phyloP scores from a whole-genome alignment of 2,113 vertebrate species.

The Oreotragus oreotragus region DNA sequence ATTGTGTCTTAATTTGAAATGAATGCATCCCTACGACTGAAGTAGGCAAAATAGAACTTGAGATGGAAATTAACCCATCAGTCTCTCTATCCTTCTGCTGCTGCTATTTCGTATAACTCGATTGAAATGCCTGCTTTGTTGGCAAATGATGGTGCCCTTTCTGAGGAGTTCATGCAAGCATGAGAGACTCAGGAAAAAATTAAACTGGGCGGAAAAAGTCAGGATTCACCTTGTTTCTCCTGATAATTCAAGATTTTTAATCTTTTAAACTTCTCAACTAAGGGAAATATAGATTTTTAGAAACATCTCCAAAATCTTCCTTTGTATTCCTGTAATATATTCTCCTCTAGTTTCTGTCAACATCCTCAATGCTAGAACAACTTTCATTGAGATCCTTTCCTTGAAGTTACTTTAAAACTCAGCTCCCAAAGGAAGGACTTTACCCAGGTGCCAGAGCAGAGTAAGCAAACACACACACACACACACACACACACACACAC shows the following conservation, averaged over 20 bases:
- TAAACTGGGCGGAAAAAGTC: neutral
- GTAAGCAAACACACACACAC: neutral
- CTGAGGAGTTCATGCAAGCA: neutral
- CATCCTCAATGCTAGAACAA: neutral
- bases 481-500: rapidly evolving
- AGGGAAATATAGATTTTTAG: neutral
- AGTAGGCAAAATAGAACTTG: neutral
- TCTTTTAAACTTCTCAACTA: neutral
- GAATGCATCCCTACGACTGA: neutral
- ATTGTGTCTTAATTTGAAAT: neutral
- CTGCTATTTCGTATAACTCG: neutral
- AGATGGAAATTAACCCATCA: neutral
- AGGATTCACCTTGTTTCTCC: neutral
- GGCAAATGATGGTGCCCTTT: neutral
- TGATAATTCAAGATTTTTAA: neutral
- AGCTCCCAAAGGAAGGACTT: neutral
- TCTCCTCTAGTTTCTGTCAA: neutral
- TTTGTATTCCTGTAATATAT: neutral
- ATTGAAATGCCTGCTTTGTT: neutral
- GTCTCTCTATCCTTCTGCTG: neutral
- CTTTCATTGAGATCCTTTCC: neutral
- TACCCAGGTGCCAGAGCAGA: neutral
- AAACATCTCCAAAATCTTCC: neutral
- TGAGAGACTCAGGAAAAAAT: neutral
- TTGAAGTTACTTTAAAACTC: neutral